Conservation (phyloP, 2,888 invertebrate species). For the Ochlodes sylvanus region DNA sequence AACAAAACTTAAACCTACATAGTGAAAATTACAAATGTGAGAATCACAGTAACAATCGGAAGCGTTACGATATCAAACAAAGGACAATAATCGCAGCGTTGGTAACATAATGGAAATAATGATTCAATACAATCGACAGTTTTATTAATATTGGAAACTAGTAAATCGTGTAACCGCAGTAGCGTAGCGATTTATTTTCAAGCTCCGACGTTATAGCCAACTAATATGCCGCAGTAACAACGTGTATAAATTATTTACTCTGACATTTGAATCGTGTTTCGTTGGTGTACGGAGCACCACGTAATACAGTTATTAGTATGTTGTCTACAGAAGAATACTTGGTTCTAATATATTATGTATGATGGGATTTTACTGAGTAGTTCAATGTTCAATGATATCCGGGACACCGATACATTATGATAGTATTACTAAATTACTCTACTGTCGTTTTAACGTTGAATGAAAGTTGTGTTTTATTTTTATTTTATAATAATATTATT, state of each 20-base stretch:
- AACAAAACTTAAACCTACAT: no score
- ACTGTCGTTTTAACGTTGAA: no score
- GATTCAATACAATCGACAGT: slow-evolving; percentile 5
- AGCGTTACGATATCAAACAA: not conserved
- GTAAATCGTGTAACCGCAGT: slow-evolving; percentile 2
- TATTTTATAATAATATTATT: no score
- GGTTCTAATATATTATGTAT: no score
- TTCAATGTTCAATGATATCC: no score
- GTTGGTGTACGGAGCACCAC: not conserved
- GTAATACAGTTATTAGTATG: not conserved
- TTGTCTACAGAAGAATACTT: no score
- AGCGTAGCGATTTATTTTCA: not conserved
- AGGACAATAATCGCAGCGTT: not conserved
- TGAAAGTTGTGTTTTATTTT: no score
- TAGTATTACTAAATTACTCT: no score
- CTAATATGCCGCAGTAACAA: not conserved
- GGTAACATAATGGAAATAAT: slow-evolving; percentile 1
- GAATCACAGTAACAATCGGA: not conserved
- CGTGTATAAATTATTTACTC: not conserved
- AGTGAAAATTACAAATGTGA: no score
- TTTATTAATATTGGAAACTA: slow-evolving; percentile 8
- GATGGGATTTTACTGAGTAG: no score
- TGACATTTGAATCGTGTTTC: slow-evolving; percentile 1
- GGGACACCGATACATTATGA: no score
- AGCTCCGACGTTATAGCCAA: not conserved